Percentiles rank a stretch among this genome's conserved stretches.
These are phyloP conservation scores for Lysandra coridon DNA, from an alignment of 2,888 invertebrate genomes.

Conservation along the genomic window DNA sequence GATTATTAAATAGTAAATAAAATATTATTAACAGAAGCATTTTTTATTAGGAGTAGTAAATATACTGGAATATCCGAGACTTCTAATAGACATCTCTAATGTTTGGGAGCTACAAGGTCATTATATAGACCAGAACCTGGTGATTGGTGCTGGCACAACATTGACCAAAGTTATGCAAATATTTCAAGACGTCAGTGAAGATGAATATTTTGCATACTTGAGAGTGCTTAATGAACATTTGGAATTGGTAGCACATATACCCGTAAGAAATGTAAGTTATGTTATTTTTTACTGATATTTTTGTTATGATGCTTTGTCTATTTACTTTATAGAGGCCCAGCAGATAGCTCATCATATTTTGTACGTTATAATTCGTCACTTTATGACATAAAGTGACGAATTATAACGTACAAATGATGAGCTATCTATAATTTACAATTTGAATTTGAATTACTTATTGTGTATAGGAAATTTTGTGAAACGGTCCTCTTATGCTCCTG, in stretches of 20 bases:
- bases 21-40: too few relatives aligned
- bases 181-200: slow-evolving; percentile 51
- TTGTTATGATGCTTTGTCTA: background rate
- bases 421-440: too few relatives aligned
- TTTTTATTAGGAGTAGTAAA: slow-evolving; percentile 59
- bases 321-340: background rate
- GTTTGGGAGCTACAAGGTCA: slow-evolving; percentile 78
- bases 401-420: too few relatives aligned
- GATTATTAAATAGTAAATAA: background rate
- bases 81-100: slow-evolving; percentile 82
- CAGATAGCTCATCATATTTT: too few relatives aligned
- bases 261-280: slow-evolving; percentile 69
- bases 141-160: slow-evolving; percentile 78
- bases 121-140: slow-evolving; percentile 59
- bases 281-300: background rate
- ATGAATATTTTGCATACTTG: slow-evolving; percentile 75
- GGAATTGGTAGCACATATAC: slow-evolving; percentile 82
- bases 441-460: too few relatives aligned
- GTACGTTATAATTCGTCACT: too few relatives aligned
- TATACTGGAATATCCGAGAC: slow-evolving; percentile 55
- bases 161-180: slow-evolving; percentile 70
- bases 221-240: slow-evolving; percentile 79
- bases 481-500: too few relatives aligned
- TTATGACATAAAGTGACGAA: too few relatives aligned
- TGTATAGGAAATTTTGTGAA: too few relatives aligned